Evolutionary conservation across 2,113 vertebrate genomes (phyloP).

Genomic region (Upupa epops): DNA sequence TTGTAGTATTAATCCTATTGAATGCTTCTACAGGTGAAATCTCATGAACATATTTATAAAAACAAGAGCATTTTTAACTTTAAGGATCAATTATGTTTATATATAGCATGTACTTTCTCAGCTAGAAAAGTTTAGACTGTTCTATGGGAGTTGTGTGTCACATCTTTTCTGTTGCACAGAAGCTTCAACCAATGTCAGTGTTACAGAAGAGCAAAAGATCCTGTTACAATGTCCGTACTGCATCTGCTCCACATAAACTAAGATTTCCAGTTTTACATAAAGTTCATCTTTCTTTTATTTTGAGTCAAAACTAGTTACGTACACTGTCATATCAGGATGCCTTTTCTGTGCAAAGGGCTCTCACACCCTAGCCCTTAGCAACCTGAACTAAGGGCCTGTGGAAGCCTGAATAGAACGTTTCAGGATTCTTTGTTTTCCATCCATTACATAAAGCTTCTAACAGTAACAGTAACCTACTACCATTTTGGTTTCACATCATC

Average conservation of each 20-base stretch:
- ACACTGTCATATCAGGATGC: neutral
- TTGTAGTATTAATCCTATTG: constrained; percentile 8
- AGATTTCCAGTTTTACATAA: neutral
- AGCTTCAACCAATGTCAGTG: neutral
- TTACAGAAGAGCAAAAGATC: neutral
- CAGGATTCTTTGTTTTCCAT: neutral
- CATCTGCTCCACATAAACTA: neutral
- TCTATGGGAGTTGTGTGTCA: neutral
- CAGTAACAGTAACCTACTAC: neutral
- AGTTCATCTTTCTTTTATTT: neutral
- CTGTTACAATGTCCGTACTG: neutral
- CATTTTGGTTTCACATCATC: neutral
- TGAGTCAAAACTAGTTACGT: neutral
- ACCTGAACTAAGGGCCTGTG: too few relatives aligned
- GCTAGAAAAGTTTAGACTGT: neutral
- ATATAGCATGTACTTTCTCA: constrained; percentile 54
- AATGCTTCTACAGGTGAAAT: constrained; percentile 10
- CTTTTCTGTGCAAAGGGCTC: neutral
- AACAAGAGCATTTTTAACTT: constrained; percentile 14
- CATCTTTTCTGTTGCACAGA: neutral
- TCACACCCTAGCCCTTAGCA: neutral
- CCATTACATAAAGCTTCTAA: neutral
- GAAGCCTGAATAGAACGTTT: neutral
- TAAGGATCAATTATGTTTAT: constrained; percentile 48
- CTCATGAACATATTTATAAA: constrained; percentile 37